Base-by-base conservation (phyloP, 1,140 invertebrate species). In the Lepidurus apus region DNA sequence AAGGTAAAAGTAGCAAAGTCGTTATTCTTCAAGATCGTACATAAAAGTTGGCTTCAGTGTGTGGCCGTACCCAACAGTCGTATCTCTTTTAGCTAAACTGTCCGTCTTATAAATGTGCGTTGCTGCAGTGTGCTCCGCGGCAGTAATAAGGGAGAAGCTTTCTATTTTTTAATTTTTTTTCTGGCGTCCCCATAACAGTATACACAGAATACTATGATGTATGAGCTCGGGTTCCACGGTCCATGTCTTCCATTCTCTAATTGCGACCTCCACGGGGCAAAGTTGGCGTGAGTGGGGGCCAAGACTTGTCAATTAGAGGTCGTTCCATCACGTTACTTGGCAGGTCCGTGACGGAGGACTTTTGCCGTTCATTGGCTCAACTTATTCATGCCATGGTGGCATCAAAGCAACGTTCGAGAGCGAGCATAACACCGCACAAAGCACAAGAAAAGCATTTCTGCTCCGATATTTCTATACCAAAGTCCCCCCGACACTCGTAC, bases 231-330 rank as follows among this genome's bases (percentile, higher is more conserved):
- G 53, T 65, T 65, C 9, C 53, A 65, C 53, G 53, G 53, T 65
- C 21, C 53, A 21, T 21, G 53, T 65, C 53, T 65, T 65, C 53
- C 53, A 65, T 65, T 65, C 53, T 65, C 53, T 65, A 65, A 65
- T 65, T 65, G 53, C 53, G 53, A 13, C 53, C 53, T 65, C 9
- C 53, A 65, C 13, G 21, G 13, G 53, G 53, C 53, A 65, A n/a
- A 65, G 53, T 65, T 65, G 53, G 53, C 53, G 53, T 65, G 53
- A 65, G 53, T 65, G 53, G 53, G 21, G 53, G 53, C 53, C 53
- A 65, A 65, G 53, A 65, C 53, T 65, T 65, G 53, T 65, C 53
- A 65, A 65, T 65, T 65, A 65, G 53, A 65, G 53, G 53, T 65
- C 53, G 53, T 65, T 65, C 53, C 53, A 65, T 65, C 53, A 65